Evolutionary conservation across 1,140 invertebrate genomes (phyloP).

Genomic region (Eciton burchellii): DNA sequence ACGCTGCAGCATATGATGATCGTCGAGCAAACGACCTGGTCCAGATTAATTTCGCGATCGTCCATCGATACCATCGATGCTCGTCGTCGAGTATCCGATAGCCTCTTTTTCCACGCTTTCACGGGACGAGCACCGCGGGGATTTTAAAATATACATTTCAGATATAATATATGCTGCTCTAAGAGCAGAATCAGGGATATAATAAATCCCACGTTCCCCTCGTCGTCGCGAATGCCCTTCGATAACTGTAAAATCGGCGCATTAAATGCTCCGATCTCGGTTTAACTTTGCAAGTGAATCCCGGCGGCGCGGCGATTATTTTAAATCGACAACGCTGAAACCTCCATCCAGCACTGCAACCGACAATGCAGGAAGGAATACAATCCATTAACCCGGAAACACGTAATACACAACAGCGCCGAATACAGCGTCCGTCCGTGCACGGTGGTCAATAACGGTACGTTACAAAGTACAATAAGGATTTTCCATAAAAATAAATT

Average conservation of each 20-base stretch:
- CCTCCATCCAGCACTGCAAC: constrained; percentile 15
- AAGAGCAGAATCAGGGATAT: constrained; percentile 6
- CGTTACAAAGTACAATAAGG: constrained; percentile 14
- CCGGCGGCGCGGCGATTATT: constrained; percentile 18
- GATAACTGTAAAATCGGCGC: constrained; percentile 16
- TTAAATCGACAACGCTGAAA: constrained; percentile 37
- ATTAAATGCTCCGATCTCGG: constrained; percentile 36
- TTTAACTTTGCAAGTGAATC: constrained; percentile 46
- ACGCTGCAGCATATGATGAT: constrained; percentile 1
- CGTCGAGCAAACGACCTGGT: background rate
- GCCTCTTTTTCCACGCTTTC: background rate
- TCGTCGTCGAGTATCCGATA: background rate
- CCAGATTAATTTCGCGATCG: constrained; percentile 7
- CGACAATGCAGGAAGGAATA: constrained; percentile 41
- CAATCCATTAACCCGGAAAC: constrained; percentile 40
- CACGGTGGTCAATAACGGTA: background rate
- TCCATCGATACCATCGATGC: background rate
- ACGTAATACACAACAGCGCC: constrained; percentile 7
- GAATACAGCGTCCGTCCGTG: constrained; percentile 21
- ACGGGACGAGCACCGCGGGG: background rate
- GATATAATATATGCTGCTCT: background rate
- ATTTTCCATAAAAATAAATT: constrained; percentile 40
- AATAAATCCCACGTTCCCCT: background rate
- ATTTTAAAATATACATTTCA: constrained; percentile 10
- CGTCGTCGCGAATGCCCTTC: background rate